Conservation (phyloP, 2,797 vertebrate species). For the Telmatherina bonti region DNA sequence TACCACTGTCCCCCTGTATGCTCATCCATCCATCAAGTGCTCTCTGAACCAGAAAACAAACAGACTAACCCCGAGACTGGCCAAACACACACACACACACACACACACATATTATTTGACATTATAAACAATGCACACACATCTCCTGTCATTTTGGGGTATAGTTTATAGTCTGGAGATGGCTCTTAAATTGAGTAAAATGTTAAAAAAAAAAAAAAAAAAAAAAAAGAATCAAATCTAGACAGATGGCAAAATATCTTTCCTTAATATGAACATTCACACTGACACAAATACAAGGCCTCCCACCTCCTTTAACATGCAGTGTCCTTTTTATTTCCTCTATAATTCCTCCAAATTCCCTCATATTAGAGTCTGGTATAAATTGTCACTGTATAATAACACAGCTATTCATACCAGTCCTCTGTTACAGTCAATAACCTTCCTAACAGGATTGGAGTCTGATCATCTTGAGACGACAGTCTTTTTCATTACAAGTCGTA, state of each 20-base stretch:
- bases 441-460: slow-evolving; percentile 33
- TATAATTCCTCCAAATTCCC: slow-evolving; percentile 8
- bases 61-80: slow-evolving; percentile 19
- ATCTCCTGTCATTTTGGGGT: not conserved
- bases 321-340: slow-evolving; percentile 25
- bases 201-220: too few species aligned
- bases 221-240: slow-evolving; percentile 8
- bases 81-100: slow-evolving; percentile 25
- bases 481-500: slow-evolving; percentile 48
- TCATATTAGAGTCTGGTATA: slow-evolving; percentile 1
- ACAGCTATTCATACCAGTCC: slow-evolving; percentile 10
- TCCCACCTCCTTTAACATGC: slow-evolving; percentile 17
- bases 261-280: slow-evolving; percentile 7
- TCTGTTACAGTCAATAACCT: slow-evolving; percentile 32
- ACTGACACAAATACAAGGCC: slow-evolving; percentile 37
- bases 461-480: slow-evolving; percentile 38
- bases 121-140: not conserved
- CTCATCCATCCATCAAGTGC: slow-evolving; percentile 63
- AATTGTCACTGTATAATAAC: slow-evolving; percentile 4
- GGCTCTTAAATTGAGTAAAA: not conserved
- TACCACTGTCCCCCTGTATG: slow-evolving; percentile 63
- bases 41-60: slow-evolving; percentile 64
- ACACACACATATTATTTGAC: slow-evolving; percentile 14
- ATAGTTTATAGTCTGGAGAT: not conserved
- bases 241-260: slow-evolving; percentile 4